Evolutionary conservation across 2,888 invertebrate species (phyloP), one percentile per base, ranked within the genome.

Genomic region (Idaea aversata): DNA sequence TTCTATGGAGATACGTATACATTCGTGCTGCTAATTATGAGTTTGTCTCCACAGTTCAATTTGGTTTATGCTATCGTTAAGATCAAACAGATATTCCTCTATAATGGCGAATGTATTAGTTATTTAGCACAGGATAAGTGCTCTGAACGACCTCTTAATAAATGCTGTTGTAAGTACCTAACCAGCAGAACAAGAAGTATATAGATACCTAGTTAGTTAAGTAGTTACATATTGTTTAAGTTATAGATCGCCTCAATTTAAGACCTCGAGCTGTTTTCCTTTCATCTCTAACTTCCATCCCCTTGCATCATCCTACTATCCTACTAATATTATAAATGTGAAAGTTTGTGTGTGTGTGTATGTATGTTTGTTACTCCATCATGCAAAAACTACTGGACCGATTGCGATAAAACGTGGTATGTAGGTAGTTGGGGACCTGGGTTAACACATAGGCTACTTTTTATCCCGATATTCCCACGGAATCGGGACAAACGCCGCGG

Each of bases 1-100:
- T 81, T 89, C 58, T 87, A 85, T 68, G 89, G 90, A 0, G 76
- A 84, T n/a, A 71, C 78, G 3, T 77, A 85, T 1, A 70, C 74
- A 57, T 82, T 80, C 62, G 77, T 81, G 0, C 57, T 87, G 64
- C 75, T 79, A 13, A 77, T 88, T 34, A 84, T 90, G 82, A 81
- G 79, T 15, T 67, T 91, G 3, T 91, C 89, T 0, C 91, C 91
- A 3, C 91, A 90, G 65, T 91, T 85, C 74, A 91, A 91, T 69
- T 84, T 91, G 81, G 90, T 88, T 1, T 86, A 83, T 62, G 90
- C 88, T 0, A 83, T 84, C 61, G 78, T 89, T 5, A 91, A 89
- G 68, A 86, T 91, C 58, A 85, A 83, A 63, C 75, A 83, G 65
- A 86, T 87, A 66, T 90, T 90, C 62, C 72, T 89, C 0, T 86